phyloP scores from a whole-genome alignment of 2,113 vertebrate genomes.

The Forbesichthys agassizii region DNA sequence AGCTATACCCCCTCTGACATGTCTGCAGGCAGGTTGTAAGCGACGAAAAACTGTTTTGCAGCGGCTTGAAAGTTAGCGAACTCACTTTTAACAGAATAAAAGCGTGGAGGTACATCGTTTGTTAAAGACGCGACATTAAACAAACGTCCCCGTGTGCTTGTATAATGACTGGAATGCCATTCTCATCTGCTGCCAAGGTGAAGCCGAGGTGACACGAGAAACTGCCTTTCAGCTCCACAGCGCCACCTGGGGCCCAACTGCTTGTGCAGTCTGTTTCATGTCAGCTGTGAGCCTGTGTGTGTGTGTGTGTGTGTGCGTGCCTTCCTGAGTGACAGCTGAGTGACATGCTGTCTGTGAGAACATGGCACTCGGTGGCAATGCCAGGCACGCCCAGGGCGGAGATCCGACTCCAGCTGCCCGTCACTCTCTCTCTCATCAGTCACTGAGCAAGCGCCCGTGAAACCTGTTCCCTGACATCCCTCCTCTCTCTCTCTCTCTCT shows the following conservation, averaged over 20 bases:
- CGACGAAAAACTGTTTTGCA: too few relatives aligned
- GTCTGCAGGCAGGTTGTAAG: too few relatives aligned
- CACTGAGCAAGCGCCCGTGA: conserved; percentile 63
- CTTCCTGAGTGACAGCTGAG: conserved; percentile 66
- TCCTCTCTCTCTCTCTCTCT: conserved; percentile 61
- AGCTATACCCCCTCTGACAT: too few relatives aligned
- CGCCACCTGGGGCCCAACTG: conserved; percentile 63
- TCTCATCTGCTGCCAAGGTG: conserved; percentile 42
- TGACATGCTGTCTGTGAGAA: conserved; percentile 66
- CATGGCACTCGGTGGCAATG: conserved; percentile 74
- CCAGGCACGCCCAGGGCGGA: conserved; percentile 72
- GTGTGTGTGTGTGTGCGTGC: conserved; percentile 68
- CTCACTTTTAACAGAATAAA: too few relatives aligned
- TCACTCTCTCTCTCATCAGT: conserved; percentile 74
- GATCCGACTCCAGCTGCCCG: conserved; percentile 71
- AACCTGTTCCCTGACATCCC: conserved; percentile 76
- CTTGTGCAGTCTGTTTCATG: conserved; percentile 74
- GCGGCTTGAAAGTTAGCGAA: too few relatives aligned
- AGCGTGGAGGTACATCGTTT: too few relatives aligned
- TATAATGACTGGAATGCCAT: too few relatives aligned
- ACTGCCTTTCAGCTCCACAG: conserved; percentile 58
- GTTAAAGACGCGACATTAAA: too few relatives aligned
- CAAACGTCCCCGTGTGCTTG: too few relatives aligned
- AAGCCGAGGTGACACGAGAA: conserved; percentile 48
- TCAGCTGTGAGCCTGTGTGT: conserved; percentile 54